Conservation (phyloP, 2,797 vertebrate species). For the Leptodactylus fallax region DNA sequence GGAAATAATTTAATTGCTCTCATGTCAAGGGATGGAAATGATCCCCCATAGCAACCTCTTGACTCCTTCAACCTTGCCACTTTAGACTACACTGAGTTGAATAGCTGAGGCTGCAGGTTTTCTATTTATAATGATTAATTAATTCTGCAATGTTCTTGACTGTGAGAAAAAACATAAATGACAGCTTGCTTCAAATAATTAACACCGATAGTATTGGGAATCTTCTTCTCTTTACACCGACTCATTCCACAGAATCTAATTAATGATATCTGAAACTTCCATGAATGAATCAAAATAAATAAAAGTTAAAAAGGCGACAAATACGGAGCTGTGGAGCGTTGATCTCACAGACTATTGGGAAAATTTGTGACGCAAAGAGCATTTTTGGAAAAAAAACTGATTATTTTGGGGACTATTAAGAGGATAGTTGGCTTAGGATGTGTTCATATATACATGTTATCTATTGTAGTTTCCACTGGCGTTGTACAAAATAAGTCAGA, state of each 20-base stretch:
- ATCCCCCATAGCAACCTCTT: constrained; percentile 78
- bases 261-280: constrained; percentile 77
- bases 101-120: constrained; percentile 84
- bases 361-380: neutral
- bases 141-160: constrained; percentile 85
- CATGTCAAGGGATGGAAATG: constrained; percentile 72
- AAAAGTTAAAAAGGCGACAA: constrained; percentile 45
- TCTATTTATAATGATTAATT: constrained; percentile 88
- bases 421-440: neutral
- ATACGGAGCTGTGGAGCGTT: constrained; percentile 2
- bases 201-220: constrained; percentile 75
- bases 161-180: constrained; percentile 81
- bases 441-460: too few species aligned
- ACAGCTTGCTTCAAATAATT: constrained; percentile 87
- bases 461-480: too few species aligned
- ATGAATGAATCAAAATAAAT: constrained; percentile 72
- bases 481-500: too few species aligned
- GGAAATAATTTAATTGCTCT: constrained; percentile 75
- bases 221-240: constrained; percentile 73
- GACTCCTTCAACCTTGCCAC: constrained; percentile 84
- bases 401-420: neutral
- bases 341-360: neutral
- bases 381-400: neutral
- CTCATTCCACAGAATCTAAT: constrained; percentile 75
- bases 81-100: constrained; percentile 79